Percentiles rank a stretch among this genome's conserved stretches.
These are phyloP conservation scores for Scophthalmus maximus DNA, from an alignment of 2,113 vertebrate species.

Conservation along the genomic window DNA sequence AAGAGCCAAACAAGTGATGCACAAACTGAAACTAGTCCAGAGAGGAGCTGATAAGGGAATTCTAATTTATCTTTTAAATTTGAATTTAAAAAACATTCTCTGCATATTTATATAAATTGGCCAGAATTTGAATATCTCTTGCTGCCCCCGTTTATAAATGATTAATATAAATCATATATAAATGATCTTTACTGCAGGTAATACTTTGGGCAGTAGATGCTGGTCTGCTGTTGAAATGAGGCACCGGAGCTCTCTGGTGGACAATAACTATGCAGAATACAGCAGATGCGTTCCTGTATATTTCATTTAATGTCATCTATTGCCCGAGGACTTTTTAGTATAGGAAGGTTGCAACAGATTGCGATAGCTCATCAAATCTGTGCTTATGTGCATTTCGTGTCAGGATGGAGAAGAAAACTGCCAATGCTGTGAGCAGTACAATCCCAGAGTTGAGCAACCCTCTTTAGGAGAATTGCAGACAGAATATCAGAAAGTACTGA, in stretches of 20 bases:
- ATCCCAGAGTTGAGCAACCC: background rate
- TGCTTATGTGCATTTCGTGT: background rate
- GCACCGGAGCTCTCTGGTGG: background rate
- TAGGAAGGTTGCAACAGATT: background rate
- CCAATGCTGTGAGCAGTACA: background rate
- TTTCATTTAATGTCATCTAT: background rate
- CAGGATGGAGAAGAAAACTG: constrained; percentile 7
- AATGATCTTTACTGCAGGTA: background rate
- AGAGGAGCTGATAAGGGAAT: constrained; percentile 28
- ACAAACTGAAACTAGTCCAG: constrained; percentile 35
- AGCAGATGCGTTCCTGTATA: constrained; percentile 5
- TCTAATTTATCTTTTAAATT: constrained; percentile 5
- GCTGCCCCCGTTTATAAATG: background rate
- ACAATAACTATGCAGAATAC: constrained; percentile 1
- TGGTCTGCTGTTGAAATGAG: constrained; percentile 3
- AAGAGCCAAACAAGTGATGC: constrained; percentile 52
- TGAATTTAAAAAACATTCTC: background rate
- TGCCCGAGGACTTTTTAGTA: background rate
- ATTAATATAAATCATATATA: too few relatives aligned
- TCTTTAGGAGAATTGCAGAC: too few relatives aligned
- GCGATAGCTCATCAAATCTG: constrained; percentile 9
- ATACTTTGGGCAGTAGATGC: background rate
- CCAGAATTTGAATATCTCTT: background rate
- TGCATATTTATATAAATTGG: background rate
- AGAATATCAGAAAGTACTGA: too few relatives aligned